phyloP scores from a whole-genome alignment of 2,797 vertebrate genomes.

The Monodelphis domestica region DNA sequence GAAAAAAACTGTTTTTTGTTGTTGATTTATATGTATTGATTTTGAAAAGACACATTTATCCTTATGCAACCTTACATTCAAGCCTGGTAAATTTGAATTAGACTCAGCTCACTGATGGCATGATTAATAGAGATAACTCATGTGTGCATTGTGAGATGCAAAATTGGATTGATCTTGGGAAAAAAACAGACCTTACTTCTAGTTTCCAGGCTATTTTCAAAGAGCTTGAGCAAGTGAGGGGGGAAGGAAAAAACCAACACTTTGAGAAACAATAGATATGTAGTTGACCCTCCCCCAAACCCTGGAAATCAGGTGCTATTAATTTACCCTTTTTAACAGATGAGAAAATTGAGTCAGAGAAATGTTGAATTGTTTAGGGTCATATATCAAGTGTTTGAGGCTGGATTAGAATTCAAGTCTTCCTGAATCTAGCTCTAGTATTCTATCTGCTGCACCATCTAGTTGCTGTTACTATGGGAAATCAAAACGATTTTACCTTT shows the following conservation, averaged over 20 bases:
- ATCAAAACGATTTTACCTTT: slow-evolving; percentile 32
- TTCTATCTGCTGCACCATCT: background rate
- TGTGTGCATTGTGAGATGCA: background rate
- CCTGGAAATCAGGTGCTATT: background rate
- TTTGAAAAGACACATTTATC: background rate
- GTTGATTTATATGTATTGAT: background rate
- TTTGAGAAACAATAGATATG: too few species aligned
- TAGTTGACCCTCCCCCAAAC: background rate
- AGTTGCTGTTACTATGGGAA: slow-evolving; percentile 16
- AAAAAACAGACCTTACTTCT: background rate
- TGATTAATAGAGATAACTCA: background rate
- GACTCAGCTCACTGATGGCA: background rate
- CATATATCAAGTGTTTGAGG: background rate
- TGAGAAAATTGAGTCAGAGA: background rate
- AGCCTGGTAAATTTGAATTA: background rate
- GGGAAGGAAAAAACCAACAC: background rate
- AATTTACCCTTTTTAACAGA: background rate
- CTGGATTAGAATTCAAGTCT: background rate
- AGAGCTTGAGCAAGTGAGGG: background rate
- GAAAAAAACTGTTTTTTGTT: background rate
- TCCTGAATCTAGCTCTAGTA: background rate
- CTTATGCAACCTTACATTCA: background rate
- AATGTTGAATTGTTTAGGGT: background rate
- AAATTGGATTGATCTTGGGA: background rate
- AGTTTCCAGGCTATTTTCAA: background rate